Percentiles rank a stretch among this genome's conserved stretches.
These are phyloP conservation scores for Lepidonotus clava DNA, from an alignment of 2,888 invertebrate genomes.

Conservation along the genomic window DNA sequence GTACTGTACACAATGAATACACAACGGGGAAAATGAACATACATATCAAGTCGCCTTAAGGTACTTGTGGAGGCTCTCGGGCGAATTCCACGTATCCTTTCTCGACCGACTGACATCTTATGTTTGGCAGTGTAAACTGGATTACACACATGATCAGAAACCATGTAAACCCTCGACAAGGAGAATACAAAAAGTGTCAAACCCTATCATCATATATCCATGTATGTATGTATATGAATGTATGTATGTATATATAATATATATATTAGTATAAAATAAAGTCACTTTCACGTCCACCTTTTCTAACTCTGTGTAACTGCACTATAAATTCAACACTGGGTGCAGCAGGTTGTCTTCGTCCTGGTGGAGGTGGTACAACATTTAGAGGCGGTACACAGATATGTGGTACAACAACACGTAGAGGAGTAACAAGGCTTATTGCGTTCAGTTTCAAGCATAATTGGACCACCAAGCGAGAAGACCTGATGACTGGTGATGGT, in stretches of 20 bases:
- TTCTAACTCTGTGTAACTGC: conserved; percentile 5
- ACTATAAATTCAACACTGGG: background rate
- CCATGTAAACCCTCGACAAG: conserved; percentile 44
- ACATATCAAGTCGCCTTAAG: background rate
- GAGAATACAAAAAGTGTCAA: conserved; percentile 39
- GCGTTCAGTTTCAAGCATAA: conserved; percentile 16
- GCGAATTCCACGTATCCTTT: too few relatives aligned
- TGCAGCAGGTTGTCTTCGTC: background rate
- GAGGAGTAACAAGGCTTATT: conserved; percentile 32
- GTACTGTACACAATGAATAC: conserved; percentile 4
- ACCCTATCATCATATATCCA: conserved; percentile 35
- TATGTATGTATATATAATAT: conserved; percentile 36
- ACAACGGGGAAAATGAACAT: conserved; percentile 21
- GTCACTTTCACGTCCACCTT: conserved; percentile 24
- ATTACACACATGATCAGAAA: conserved; percentile 38
- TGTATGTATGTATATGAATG: conserved; percentile 41
- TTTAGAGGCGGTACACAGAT: too few relatives aligned
- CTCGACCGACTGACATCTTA: background rate
- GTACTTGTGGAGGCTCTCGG: too few relatives aligned
- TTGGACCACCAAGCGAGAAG: background rate
- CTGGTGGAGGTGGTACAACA: too few relatives aligned
- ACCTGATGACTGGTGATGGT: too few relatives aligned
- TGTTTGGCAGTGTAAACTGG: conserved; percentile 47
- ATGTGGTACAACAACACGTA: too few relatives aligned
- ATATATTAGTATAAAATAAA: conserved; percentile 45